These are phyloP conservation scores for rabbit (Oryctolagus cuniculus) DNA, from an alignment of 2,113 vertebrate species.

Conservation along the genomic window mOryCun1.1 NC_091440.1:64701001-64701500, in stretches of 20 bases:
- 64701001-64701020: not conserved
- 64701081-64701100: not conserved
- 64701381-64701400: not conserved
- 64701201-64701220: constrained; percentile 34
- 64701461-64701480: rapidly evolving
- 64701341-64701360: not conserved
- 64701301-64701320: not conserved
- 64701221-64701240: not conserved
- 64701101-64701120: constrained; percentile 35
- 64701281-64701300: constrained; percentile 16
- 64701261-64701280: not conserved
- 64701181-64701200: constrained; percentile 20
- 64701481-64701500: not conserved
- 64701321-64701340: not conserved
- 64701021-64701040: not conserved
- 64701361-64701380: not conserved
- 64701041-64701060: not conserved
- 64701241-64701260: constrained; percentile 26
- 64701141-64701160: constrained; percentile 21
- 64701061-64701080: not conserved
- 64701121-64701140: not conserved
- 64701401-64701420: not conserved
- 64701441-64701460: rapidly evolving
- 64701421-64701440: not conserved
- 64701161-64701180: constrained; percentile 24